A percentile compares a stretch with the other conserved stretches of the same genome.
Conservation (phyloP, 2,797 vertebrate species). For the Furcifer pardalis region DNA sequence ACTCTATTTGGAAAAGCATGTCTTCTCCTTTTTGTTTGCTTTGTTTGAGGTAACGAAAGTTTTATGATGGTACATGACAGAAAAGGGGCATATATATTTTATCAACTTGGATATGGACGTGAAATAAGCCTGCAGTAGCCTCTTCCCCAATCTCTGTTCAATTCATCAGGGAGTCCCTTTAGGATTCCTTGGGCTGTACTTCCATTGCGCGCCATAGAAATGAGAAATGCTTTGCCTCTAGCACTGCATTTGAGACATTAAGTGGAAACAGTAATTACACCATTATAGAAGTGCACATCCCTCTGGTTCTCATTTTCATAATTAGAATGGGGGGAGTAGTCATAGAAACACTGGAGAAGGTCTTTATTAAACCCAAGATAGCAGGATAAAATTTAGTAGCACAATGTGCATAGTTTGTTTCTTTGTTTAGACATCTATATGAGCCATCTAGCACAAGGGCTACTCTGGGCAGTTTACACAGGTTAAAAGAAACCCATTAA, state of each 20-base stretch:
- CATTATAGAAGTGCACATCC: slow-evolving; percentile 46
- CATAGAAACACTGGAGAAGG: neutral
- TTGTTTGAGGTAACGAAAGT: slow-evolving; percentile 47
- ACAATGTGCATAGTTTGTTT: neutral
- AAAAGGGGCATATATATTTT: slow-evolving; percentile 47
- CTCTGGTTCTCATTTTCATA: slow-evolving; percentile 11
- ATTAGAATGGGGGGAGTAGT: slow-evolving; percentile 36
- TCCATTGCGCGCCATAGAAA: slow-evolving; percentile 50
- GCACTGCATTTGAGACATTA: slow-evolving; percentile 49
- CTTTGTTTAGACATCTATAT: no score
- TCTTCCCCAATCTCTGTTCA: slow-evolving; percentile 50
- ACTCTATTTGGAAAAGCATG: slow-evolving; percentile 28
- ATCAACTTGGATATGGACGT: slow-evolving; percentile 45
- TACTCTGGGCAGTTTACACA: neutral
- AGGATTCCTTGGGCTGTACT: slow-evolving; percentile 38
- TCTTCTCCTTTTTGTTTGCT: neutral
- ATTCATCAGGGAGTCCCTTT: slow-evolving; percentile 52
- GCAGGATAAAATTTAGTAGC: neutral
- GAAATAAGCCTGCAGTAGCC: slow-evolving; percentile 63
- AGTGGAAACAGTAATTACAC: slow-evolving; percentile 53
- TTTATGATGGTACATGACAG: slow-evolving; percentile 11
- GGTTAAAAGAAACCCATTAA: no score
- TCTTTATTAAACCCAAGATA: neutral
- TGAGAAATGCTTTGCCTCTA: slow-evolving; percentile 44
- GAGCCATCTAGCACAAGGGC: no score